phyloP scores from a whole-genome alignment of 2,888 invertebrate species.

The Platycheirus albimanus region DNA sequence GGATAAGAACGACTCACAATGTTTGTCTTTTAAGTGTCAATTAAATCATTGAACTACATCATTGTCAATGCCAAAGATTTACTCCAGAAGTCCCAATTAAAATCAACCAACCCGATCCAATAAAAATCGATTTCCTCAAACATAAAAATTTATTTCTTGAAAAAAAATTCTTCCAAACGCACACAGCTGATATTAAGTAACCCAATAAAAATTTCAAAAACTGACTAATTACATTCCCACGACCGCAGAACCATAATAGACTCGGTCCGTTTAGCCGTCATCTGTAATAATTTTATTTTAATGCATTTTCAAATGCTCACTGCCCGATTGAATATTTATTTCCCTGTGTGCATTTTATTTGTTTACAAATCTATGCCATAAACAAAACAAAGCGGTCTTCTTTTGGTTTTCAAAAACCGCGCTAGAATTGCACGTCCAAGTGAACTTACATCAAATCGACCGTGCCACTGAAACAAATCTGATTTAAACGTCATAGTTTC shows the following conservation, averaged over 20 bases:
- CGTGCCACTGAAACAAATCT: background rate
- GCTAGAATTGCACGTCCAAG: slow-evolving; percentile 10
- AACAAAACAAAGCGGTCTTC: slow-evolving; percentile 27
- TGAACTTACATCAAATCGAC: background rate
- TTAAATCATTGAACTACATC: too few species aligned
- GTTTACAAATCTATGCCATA: slow-evolving; percentile 38
- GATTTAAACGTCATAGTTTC: slow-evolving; percentile 35
- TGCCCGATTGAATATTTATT: slow-evolving; percentile 40
- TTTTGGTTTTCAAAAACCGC: slow-evolving; percentile 15
- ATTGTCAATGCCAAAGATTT: too few species aligned
- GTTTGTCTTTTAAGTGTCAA: too few species aligned
- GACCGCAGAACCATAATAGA: slow-evolving; percentile 5
- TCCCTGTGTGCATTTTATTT: slow-evolving; percentile 41
- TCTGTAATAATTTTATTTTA: slow-evolving; percentile 17
- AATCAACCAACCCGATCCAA: too few species aligned
- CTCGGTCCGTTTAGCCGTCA: slow-evolving; percentile 13
- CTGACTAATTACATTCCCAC: slow-evolving; percentile 3
- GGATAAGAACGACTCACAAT: too few species aligned
- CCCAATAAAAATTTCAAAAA: slow-evolving; percentile 9
- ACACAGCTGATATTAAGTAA: too few species aligned
- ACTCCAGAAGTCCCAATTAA: too few species aligned
- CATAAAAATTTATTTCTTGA: too few species aligned
- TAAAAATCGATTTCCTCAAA: too few species aligned
- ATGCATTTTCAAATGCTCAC: slow-evolving; percentile 43
- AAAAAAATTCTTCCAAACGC: too few species aligned